phyloP scores from a whole-genome alignment of 2,113 vertebrate genomes.

The Canis aureus region DNA sequence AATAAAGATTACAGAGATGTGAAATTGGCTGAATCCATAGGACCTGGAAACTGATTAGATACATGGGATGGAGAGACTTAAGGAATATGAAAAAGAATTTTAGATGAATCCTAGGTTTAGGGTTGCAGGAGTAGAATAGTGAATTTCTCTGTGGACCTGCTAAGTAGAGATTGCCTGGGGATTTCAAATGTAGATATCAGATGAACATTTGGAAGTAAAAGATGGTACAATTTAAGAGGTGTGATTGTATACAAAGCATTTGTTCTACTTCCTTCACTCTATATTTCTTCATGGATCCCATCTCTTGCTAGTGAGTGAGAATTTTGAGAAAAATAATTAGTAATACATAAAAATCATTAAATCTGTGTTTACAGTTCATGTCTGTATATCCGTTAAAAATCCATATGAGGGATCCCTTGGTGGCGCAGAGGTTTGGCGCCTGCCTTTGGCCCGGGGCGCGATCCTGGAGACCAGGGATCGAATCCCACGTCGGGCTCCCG shows the following conservation, averaged over 20 bases:
- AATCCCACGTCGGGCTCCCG: no score
- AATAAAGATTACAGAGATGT: not conserved
- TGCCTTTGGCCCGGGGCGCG: no score
- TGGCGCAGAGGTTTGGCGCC: no score
- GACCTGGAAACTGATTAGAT: not conserved
- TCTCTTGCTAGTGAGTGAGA: not conserved
- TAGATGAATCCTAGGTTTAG: not conserved
- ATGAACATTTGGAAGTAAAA: not conserved
- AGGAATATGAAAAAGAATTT: not conserved
- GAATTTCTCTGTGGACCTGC: not conserved
- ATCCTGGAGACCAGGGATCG: no score
- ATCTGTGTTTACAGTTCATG: not conserved
- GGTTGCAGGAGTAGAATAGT: not conserved
- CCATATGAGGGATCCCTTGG: no score
- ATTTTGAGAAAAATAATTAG: constrained; percentile 3
- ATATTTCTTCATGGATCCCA: not conserved
- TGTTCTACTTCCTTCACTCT: not conserved
- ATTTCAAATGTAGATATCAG: not conserved
- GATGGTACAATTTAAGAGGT: not conserved
- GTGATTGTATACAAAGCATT: not conserved
- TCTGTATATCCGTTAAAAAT: not conserved
- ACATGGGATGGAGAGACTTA: not conserved
- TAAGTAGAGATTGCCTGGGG: not conserved
- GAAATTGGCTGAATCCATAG: not conserved
- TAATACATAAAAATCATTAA: not conserved